Evolutionary conservation across 2,113 vertebrate species (phyloP).

Genomic region (Beaufortia kweichowensis): DNA sequence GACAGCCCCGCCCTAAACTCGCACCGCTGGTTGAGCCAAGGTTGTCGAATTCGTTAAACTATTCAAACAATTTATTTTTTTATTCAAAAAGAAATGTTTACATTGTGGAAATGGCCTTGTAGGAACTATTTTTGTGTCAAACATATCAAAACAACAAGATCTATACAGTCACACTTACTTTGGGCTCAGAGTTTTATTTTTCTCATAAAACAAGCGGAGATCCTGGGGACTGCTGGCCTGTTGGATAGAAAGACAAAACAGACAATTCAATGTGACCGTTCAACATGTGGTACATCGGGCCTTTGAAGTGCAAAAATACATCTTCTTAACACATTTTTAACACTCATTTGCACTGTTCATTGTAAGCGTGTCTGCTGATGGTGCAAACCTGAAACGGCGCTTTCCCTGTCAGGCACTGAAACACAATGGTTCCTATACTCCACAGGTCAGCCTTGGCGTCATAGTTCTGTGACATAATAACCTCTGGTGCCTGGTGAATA

Average conservation of each 20-base stretch:
- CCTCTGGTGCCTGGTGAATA: slow-evolving; percentile 87
- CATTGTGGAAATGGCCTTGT: no score
- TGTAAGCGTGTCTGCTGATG: background rate
- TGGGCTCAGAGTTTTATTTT: slow-evolving; percentile 92
- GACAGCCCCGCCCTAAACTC: no score
- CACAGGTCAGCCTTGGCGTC: slow-evolving; percentile 97
- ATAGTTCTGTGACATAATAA: slow-evolving; percentile 98
- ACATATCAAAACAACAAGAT: background rate
- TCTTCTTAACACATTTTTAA: no score
- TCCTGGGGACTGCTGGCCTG: slow-evolving; percentile 98
- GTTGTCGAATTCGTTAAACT: no score
- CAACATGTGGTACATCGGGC: background rate
- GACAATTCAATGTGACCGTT: background rate
- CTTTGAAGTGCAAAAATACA: no score
- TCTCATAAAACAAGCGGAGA: slow-evolving; percentile 95
- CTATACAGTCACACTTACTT: slow-evolving; percentile 76
- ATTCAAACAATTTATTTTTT: no score
- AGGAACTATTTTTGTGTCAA: no score
- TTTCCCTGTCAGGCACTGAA: slow-evolving; percentile 96
- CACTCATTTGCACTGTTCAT: no score
- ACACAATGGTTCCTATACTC: slow-evolving; percentile 98
- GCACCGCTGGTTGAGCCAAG: no score
- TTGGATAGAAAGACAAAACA: background rate
- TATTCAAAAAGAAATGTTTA: no score
- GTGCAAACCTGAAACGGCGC: slow-evolving; percentile 91